A percentile compares a stretch with the other conserved stretches of the same genome.
phyloP scores from a whole-genome alignment of 1,140 invertebrate genomes.

The Drosophila watanabei region DNA sequence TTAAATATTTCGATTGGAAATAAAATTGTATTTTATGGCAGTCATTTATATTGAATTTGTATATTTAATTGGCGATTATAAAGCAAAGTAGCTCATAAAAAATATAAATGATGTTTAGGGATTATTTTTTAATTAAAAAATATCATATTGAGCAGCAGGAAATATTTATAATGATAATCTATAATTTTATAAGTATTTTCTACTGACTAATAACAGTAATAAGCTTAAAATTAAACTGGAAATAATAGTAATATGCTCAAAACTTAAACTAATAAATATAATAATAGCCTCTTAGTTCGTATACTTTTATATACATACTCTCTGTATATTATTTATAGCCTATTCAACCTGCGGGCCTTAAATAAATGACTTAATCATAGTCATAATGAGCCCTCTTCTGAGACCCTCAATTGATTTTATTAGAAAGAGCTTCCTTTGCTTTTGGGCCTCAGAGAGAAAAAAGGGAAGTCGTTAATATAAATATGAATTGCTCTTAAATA shows the following conservation, averaged over 20 bases:
- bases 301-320: background rate
- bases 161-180: background rate
- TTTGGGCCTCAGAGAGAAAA: background rate
- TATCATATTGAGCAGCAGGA: background rate
- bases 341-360: conserved; percentile 1
- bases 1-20: background rate
- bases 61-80: background rate
- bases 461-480: conserved; percentile 50
- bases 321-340: conserved; percentile 5
- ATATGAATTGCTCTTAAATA: conserved; percentile 48
- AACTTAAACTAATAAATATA: background rate
- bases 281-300: background rate
- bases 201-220: too few relatives aligned
- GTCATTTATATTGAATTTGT: background rate
- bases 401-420: conserved; percentile 20
- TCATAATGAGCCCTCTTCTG: background rate
- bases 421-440: conserved; percentile 12
- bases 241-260: background rate
- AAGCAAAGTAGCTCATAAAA: background rate
- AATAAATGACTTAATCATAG: conserved; percentile 32
- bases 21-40: conserved; percentile 9
- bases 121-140: background rate
- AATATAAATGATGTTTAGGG: background rate
- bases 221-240: too few relatives aligned
- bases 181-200: background rate